A percentile compares a stretch with the other conserved stretches of the same genome.
Evolutionary conservation across 2,888 invertebrate species (phyloP).

Genomic region (Chouioia cunea): DNA sequence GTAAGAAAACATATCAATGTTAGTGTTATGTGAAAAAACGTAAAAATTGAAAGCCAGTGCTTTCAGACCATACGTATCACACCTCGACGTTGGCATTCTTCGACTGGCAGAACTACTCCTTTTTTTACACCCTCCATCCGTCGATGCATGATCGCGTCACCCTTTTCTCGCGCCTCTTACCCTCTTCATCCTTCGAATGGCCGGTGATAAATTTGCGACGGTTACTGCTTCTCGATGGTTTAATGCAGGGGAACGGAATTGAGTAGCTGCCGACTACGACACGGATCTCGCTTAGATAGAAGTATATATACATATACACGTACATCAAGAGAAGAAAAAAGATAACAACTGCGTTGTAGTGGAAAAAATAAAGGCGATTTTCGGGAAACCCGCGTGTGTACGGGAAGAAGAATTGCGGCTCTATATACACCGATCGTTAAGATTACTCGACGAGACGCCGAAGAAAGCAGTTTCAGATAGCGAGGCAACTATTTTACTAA

Average conservation of each 20-base stretch:
- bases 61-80: slow-evolving; percentile 4
- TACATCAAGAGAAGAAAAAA: slow-evolving; percentile 17
- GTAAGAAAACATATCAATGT: slow-evolving; percentile 10
- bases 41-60: not conserved
- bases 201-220: slow-evolving; percentile 64
- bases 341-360: slow-evolving; percentile 41
- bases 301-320: not conserved
- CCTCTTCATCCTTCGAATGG: slow-evolving; percentile 54
- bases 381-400: slow-evolving; percentile 12
- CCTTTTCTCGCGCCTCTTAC: slow-evolving; percentile 27
- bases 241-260: slow-evolving; percentile 61
- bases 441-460: slow-evolving; percentile 27
- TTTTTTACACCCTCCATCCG: slow-evolving; percentile 27
- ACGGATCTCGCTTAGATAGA: slow-evolving; percentile 46
- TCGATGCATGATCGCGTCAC: slow-evolving; percentile 31
- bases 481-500: slow-evolving; percentile 29
- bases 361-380: slow-evolving; percentile 41
- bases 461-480: slow-evolving; percentile 38
- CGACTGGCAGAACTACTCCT: not conserved
- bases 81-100: slow-evolving; percentile 4
- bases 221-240: slow-evolving; percentile 65
- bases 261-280: slow-evolving; percentile 60
- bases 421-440: slow-evolving; percentile 31
- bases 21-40: not conserved
- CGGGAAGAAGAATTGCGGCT: slow-evolving; percentile 33